Conservation (phyloP, 2,888 invertebrate genomes). For the Papilio demoleus region DNA sequence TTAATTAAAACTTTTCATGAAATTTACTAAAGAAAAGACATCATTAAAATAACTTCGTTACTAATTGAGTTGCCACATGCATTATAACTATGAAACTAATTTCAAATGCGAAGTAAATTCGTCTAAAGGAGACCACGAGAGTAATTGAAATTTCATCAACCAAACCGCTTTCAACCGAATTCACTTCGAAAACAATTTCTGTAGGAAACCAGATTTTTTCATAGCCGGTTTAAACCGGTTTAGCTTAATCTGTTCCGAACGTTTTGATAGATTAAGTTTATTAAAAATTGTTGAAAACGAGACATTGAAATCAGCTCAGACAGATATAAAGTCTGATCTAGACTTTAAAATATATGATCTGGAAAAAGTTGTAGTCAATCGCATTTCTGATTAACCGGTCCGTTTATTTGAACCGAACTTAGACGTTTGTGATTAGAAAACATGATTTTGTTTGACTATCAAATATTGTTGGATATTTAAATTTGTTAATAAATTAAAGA, state of each 20-base stretch:
- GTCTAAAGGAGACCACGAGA: background rate
- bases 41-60: background rate
- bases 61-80: background rate
- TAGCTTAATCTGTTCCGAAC: background rate
- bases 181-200: background rate
- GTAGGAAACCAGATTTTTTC: background rate
- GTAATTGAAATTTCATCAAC: background rate
- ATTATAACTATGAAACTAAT: no score
- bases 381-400: background rate
- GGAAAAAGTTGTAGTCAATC: conserved; percentile 5
- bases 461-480: background rate
- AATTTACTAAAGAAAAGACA: background rate
- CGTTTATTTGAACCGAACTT: background rate
- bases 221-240: background rate
- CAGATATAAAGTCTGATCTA: background rate
- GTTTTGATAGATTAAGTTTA: background rate
- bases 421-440: background rate
- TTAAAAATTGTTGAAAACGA: background rate
- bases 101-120: background rate
- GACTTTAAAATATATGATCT: conserved; percentile 9
- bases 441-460: background rate
- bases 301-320: background rate
- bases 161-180: background rate
- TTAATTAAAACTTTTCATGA: background rate
- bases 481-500: no score